Base-by-base conservation (phyloP, 2,113 vertebrate genomes). In the Caranx ignobilis region DNA sequence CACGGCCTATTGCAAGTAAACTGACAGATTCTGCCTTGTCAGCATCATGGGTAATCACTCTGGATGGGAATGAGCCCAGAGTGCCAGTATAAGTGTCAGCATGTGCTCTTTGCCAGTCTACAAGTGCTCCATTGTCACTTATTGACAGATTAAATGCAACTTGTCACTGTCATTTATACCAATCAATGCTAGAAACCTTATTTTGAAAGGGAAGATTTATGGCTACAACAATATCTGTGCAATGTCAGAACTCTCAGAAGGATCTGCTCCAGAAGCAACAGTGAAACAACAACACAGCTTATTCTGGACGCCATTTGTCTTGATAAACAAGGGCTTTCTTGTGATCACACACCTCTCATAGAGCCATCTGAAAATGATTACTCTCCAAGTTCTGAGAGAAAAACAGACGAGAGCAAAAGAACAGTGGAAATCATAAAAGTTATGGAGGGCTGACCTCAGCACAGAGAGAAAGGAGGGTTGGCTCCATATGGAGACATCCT, bases 341-440 rank as follows among this genome's bases (percentile, higher is more conserved):
- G 10, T 73, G 52, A 79, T 74, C 56, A 39, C 64, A 69, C 60
- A 76, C 67, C 18, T 78, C 67, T 62, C 41, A 50, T 34, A 48
- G 52, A 70, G 55, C 62, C 92, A 93, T 91, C 87, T 93, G 91
- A 94, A 87, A 85, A 67, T 73, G 54, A 89, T 94, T 88, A 89
- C 41, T 66, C 60, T 69, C 68, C 21, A 39, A 66, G 59, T 68
- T 55, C 74, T 11, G 61, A 72, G 72, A 77, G 64, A 43, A 83
- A 79, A 88, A 55, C 47, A 26, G 50, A 65, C 56, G 45, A 43
- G 48, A 60, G 48, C 48, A 63, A 55, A 62, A 50, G 37, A 71
- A 32, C 50, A 37, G 71, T 74, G 45, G 48, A 77, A 87, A 85
- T 83, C 55, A 76, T 86, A 84, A 91, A 91, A 81, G 35, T 81